Evolutionary conservation across 2,888 invertebrate species (phyloP).

Genomic region (Plagodis dolabraria): DNA sequence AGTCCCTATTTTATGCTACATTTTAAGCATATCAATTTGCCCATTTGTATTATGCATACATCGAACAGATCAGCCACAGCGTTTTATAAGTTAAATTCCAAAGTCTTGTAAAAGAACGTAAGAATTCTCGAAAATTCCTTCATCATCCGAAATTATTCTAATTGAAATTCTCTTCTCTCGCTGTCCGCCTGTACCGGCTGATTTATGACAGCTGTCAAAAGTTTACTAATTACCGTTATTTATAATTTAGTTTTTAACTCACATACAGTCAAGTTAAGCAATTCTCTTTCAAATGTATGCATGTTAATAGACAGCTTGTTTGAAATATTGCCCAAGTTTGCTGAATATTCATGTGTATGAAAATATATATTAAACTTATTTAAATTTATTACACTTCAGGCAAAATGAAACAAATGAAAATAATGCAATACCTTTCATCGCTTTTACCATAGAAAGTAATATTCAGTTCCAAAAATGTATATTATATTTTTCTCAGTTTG

Average conservation of each 20-base stretch:
- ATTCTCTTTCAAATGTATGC: slow-evolving; percentile 17
- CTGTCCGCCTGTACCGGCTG: slow-evolving; percentile 47
- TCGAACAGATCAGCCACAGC: no score
- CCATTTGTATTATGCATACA: no score
- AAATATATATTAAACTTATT: not conserved
- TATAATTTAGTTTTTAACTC: slow-evolving; percentile 46
- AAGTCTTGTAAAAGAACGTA: slow-evolving; percentile 27
- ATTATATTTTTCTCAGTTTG: not conserved
- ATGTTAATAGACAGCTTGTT: slow-evolving; percentile 13
- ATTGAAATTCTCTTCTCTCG: slow-evolving; percentile 49
- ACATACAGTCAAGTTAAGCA: slow-evolving; percentile 16
- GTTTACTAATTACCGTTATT: slow-evolving; percentile 53
- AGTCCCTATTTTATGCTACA: no score
- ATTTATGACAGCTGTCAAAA: slow-evolving; percentile 57
- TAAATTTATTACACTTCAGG: not conserved
- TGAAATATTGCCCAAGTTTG: slow-evolving; percentile 18
- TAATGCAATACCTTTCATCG: not conserved
- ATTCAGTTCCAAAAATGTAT: not conserved
- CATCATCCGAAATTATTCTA: slow-evolving; percentile 44
- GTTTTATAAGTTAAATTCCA: slow-evolving; percentile 19
- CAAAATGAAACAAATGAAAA: not conserved
- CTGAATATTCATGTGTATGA: not conserved
- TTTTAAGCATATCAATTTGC: no score
- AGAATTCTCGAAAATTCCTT: slow-evolving; percentile 28
- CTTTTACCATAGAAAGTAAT: not conserved